Evolutionary conservation across 2,888 invertebrate genomes (phyloP).

Genomic region (Chrysopilus asiliformis): DNA sequence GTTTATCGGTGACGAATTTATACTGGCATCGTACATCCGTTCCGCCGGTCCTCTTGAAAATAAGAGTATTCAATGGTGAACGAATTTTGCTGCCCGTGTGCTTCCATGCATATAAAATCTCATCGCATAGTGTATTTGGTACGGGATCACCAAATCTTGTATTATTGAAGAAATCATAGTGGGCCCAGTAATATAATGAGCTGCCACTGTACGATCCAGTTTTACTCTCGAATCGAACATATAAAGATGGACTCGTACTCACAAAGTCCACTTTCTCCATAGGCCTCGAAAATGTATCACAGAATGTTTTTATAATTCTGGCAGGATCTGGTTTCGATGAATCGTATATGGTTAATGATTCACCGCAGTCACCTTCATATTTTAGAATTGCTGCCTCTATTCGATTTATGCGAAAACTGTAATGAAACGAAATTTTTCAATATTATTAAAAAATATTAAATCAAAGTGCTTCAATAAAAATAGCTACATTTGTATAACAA

Average conservation of each 20-base stretch:
- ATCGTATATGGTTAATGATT: conserved; percentile 80
- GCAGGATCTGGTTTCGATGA: conserved; percentile 79
- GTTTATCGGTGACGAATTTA: conserved; percentile 68
- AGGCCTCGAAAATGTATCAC: conserved; percentile 83
- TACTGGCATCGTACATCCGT: conserved; percentile 71
- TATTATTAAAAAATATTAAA: too few relatives aligned
- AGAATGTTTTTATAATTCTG: conserved; percentile 83
- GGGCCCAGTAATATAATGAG: conserved; percentile 89
- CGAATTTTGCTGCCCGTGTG: conserved; percentile 59
- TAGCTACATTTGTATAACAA: too few relatives aligned
- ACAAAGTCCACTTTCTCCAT: conserved; percentile 91
- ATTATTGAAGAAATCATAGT: conserved; percentile 88
- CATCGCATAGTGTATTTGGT: conserved; percentile 70
- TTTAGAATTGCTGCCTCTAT: conserved; percentile 78
- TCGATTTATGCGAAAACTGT: conserved; percentile 73
- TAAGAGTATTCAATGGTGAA: conserved; percentile 74
- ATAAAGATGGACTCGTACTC: conserved; percentile 73
- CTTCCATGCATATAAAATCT: conserved; percentile 77
- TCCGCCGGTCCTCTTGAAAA: conserved; percentile 65
- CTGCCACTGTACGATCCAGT: conserved; percentile 89
- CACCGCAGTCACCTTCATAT: conserved; percentile 80
- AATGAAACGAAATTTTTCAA: conserved; percentile 17
- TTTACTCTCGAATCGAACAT: conserved; percentile 80
- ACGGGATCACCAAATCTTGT: conserved; percentile 75
- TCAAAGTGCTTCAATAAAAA: too few relatives aligned